Base-by-base conservation (phyloP, 2,888 invertebrate genomes). In the Hydriomena furcata region DNA sequence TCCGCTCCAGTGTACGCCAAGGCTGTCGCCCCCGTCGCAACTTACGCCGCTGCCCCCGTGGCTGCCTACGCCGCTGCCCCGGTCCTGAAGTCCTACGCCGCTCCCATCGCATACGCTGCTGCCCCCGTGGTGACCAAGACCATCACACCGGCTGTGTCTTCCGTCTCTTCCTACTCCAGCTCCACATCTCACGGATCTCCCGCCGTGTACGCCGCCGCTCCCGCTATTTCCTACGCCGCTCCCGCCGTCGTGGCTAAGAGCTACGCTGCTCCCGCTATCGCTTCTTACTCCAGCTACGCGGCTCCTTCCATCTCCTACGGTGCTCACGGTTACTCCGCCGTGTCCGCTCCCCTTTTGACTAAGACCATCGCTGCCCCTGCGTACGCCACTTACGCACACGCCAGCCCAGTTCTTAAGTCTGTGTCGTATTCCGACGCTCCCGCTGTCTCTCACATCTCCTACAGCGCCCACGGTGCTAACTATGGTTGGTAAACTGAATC, bases 401-500 rank as follows among this genome's bases (percentile, higher is more conserved):
- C 77, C 38, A 75, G 81, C 31, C 82, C 84, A 58, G 84, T 79
- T 55, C 70, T 83, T 54, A 81, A 82, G 58, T 77, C 88, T 42
- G 76, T 92, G 34, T 75, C 88, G 49, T 92, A 92, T 84, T 90
- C 91, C 35, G 92, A 93, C 54, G 92, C 92, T 35, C 92, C 92
- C 60, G 91, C 91, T 59, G 92, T 93, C 12, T 92, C 94, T 52
- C 93, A 93, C 76, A 87, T 92, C 68, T 82, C 91, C 58, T 94
- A 93, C 89, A 90, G 91, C 67, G 94, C 92, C 55, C 91, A 92
- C 59, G 94, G 93, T 61, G 92, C 92, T 59, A 91, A 92, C 71
- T 94, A 94, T 75, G 93, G 88, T 63, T 94, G 92, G 92, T 94
- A 91, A 92, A 79, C 79, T 76, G 76, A 73, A 77, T 75, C 71